These are phyloP conservation scores for Nyctalus aviator DNA, from an alignment of 2,797 vertebrate genomes.

Conservation along the genomic window DNA sequence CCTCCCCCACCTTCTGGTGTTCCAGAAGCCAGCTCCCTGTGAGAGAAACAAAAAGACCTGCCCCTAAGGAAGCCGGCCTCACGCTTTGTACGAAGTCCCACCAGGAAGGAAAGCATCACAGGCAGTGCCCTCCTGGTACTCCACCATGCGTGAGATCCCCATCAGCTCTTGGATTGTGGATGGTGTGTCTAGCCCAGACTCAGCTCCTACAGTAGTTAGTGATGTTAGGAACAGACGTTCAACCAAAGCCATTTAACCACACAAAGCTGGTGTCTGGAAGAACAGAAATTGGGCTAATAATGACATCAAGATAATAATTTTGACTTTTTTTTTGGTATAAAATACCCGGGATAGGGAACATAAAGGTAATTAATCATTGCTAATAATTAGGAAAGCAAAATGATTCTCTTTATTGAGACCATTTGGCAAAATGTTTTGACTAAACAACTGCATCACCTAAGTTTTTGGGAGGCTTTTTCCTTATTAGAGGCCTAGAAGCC, in stretches of 20 bases:
- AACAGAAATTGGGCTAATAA: neutral
- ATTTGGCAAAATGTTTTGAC: too few relatives aligned
- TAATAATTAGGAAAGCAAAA: neutral
- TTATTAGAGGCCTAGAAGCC: neutral
- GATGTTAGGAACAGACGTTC: neutral
- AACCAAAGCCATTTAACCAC: neutral
- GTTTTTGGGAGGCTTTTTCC: neutral
- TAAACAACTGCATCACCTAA: too few relatives aligned
- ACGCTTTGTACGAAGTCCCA: neutral
- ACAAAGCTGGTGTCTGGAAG: neutral
- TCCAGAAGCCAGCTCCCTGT: constrained; percentile 43
- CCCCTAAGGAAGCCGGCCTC: neutral
- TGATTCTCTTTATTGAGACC: neutral
- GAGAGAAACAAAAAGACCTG: constrained; percentile 53
- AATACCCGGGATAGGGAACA: neutral
- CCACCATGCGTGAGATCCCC: too few relatives aligned
- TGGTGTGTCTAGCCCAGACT: neutral
- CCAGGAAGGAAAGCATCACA: too few relatives aligned
- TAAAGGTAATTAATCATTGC: neutral
- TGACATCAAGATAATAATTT: neutral
- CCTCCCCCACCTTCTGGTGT: constrained; percentile 12
- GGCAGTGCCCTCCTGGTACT: too few relatives aligned
- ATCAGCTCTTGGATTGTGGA: neutral
- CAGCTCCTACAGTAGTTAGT: neutral
- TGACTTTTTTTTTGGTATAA: neutral